Conservation (phyloP, 1,140 invertebrate genomes). For the Scaptomyza pallida region DNA sequence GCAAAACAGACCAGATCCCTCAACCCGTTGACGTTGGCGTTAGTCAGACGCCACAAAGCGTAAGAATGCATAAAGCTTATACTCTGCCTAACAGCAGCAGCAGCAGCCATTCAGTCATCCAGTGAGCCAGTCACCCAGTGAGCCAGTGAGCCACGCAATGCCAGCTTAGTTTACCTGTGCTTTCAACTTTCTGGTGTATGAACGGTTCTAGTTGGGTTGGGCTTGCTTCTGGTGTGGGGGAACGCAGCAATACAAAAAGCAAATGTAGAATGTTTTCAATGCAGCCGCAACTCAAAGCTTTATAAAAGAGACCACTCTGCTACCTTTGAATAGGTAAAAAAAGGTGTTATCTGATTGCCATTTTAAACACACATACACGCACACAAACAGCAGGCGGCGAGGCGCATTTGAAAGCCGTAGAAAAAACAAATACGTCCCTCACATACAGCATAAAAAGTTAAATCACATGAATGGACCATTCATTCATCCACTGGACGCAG, state of each 20-base stretch:
- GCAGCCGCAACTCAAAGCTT: conserved; percentile 24
- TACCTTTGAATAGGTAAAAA: conserved; percentile 52
- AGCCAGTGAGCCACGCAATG: conserved; percentile 43
- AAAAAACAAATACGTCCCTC: conserved; percentile 60
- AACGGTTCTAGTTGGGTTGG: not conserved
- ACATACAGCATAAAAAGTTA: conserved; percentile 37
- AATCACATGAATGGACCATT: conserved; percentile 48
- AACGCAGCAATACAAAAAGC: conserved; percentile 37
- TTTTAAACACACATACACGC: conserved; percentile 71
- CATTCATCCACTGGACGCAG: conserved; percentile 32
- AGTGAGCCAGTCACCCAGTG: conserved; percentile 35
- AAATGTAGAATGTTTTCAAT: conserved; percentile 68
- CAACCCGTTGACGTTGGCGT: conserved; percentile 18
- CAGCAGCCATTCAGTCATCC: conserved; percentile 34
- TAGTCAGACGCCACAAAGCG: conserved; percentile 61
- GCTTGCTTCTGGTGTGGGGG: not conserved
- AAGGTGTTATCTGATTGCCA: conserved; percentile 81
- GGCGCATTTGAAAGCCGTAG: conserved; percentile 53
- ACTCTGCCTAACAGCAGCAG: conserved; percentile 24
- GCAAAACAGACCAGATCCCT: not conserved
- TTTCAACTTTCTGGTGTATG: conserved; percentile 15
- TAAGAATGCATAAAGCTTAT: conserved; percentile 76
- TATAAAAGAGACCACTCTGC: conserved; percentile 19
- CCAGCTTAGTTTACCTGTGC: conserved; percentile 55
- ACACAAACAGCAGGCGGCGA: conserved; percentile 48